Evolutionary conservation across 2,888 invertebrate genomes (phyloP).

Genomic region (Choreutis nemorana): DNA sequence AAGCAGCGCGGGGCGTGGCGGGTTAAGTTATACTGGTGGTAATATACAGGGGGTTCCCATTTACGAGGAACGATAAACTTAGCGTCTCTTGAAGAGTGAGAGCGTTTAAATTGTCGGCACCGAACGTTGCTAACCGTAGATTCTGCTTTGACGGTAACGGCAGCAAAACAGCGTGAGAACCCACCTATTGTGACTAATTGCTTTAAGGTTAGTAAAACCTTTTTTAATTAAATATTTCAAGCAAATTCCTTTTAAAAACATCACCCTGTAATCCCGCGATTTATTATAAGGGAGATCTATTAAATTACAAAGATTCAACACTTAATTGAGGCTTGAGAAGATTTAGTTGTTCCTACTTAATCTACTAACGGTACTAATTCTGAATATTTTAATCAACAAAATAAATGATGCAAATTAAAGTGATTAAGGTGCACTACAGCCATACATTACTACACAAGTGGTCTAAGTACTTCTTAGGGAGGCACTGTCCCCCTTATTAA

Average conservation of each 20-base stretch:
- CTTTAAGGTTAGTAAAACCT: not conserved
- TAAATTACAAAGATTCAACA: too few relatives aligned
- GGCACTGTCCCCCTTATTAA: constrained; percentile 18
- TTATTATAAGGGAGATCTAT: too few relatives aligned
- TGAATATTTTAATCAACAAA: constrained; percentile 61
- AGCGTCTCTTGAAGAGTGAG: constrained; percentile 51
- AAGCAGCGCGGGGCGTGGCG: constrained; percentile 16
- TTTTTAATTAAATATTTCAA: not conserved
- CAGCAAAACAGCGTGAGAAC: constrained; percentile 22
- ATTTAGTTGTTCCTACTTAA: too few relatives aligned
- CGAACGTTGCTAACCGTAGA: constrained; percentile 49
- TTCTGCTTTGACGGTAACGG: constrained; percentile 39
- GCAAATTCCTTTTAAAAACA: too few relatives aligned
- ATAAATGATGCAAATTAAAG: constrained; percentile 63
- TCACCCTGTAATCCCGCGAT: too few relatives aligned
- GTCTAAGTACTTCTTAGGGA: constrained; percentile 25
- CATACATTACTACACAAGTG: constrained; percentile 56
- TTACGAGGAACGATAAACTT: constrained; percentile 60
- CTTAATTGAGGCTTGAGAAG: too few relatives aligned
- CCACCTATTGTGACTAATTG: not conserved
- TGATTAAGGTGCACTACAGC: constrained; percentile 58
- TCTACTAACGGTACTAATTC: constrained; percentile 9
- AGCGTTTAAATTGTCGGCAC: constrained; percentile 59
- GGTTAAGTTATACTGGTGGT: constrained; percentile 27
- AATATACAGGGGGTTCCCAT: constrained; percentile 35